Evolutionary conservation across 1,140 invertebrate genomes (phyloP), one percentile per base, ranked within the genome.

Genomic region (Drosophila sechellia): DNA sequence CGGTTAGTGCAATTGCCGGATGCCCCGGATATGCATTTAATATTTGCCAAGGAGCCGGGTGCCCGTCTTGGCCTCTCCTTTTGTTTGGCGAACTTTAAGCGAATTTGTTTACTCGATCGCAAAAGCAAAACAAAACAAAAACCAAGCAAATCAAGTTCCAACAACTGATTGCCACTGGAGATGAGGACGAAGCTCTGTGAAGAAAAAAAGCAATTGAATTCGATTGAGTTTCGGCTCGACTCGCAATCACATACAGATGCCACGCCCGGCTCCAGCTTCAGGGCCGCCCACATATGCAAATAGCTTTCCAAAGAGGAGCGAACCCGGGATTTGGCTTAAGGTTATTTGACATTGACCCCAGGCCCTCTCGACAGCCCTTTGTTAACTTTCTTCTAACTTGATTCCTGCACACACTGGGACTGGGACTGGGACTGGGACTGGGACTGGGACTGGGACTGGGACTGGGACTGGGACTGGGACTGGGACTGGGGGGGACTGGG

Each of bases 381-480:
- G 80, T 85, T 90, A 85, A 84, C 80, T 90, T 89, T 89, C 81
- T 83, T 86, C 87, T 87, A 87, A 87, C 83, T 81, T 87, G 74
- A 87, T 86, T 63, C 79, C 83, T 64, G 78, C 65, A 85, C 79
- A 80, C 31, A 52, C 35, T 50, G 49, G 43, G 39, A 54, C 75
- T 75, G 71, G 58, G 63, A 64, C 69, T 20, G 20, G 20, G 20
- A 20, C 20, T 20, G 20, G 20, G 20, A 20, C 20, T 20, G n/a
- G n/a, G n/a, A n/a, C n/a, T n/a, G n/a, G n/a, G n/a, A n/a, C n/a
- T n/a, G 20, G 20, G 20, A 20, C 20, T 20, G 20, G 20, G 20
- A 20, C 20, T n/a, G n/a, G n/a, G n/a, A n/a, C n/a, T n/a, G n/a
- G n/a, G n/a, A n/a, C 35, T 50, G 49, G 43, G 39, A 54, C 75